Evolutionary conservation across 2,888 invertebrate genomes (phyloP).

Genomic region (Diaperis boleti): DNA sequence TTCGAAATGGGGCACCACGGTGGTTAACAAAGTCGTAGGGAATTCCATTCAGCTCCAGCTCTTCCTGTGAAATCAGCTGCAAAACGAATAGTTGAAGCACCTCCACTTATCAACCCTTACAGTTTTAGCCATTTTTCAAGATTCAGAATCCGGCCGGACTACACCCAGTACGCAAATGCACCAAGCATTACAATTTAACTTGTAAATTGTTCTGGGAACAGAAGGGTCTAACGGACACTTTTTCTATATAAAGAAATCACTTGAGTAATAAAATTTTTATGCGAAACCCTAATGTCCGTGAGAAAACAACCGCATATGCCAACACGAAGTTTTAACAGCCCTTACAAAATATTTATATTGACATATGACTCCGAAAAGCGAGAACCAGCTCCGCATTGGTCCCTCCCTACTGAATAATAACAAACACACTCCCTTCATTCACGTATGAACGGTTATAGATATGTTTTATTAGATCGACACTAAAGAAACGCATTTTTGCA

Average conservation of each 20-base stretch:
- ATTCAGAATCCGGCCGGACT: no score
- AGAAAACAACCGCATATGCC: slow-evolving; percentile 63
- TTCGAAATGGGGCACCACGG: no score
- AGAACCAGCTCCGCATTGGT: slow-evolving; percentile 46
- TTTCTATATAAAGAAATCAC: slow-evolving; percentile 47
- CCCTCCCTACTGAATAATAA: slow-evolving; percentile 47
- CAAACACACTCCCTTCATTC: slow-evolving; percentile 47
- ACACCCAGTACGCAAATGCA: no score
- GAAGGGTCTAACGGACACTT: slow-evolving; percentile 33
- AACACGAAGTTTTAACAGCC: slow-evolving; percentile 60
- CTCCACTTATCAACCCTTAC: no score
- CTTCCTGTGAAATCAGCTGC: no score
- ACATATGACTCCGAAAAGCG: slow-evolving; percentile 62
- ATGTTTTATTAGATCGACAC: slow-evolving; percentile 50
- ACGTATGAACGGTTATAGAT: slow-evolving; percentile 52
- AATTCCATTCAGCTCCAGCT: no score
- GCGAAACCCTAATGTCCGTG: slow-evolving; percentile 63
- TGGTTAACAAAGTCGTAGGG: no score
- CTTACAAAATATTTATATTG: slow-evolving; percentile 65
- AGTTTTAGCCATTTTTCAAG: no score
- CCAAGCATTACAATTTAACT: slow-evolving; percentile 23
- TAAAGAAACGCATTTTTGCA: slow-evolving; percentile 49
- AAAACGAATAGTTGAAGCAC: no score
- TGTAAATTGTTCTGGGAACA: slow-evolving; percentile 31
- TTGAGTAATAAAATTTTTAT: slow-evolving; percentile 53